Conservation (phyloP, 2,113 vertebrate genomes). For the Nothobranchius kuhntae region DNA sequence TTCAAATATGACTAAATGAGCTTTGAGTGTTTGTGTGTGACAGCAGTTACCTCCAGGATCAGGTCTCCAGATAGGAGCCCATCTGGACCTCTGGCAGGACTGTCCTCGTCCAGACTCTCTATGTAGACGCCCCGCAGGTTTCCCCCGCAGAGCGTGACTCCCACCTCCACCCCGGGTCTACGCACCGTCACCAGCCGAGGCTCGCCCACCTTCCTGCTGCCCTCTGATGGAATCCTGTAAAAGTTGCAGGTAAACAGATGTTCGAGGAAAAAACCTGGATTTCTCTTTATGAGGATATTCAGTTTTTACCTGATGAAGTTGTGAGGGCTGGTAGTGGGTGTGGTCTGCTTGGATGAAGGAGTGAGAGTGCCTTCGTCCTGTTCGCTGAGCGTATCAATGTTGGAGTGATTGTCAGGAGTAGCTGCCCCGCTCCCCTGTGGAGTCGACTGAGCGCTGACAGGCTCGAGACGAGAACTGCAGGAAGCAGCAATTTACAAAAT, state of each 20-base stretch:
- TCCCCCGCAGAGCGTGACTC: conserved; percentile 92
- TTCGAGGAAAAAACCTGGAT: not conserved
- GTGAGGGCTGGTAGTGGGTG: conserved; percentile 87
- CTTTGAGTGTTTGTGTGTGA: not conserved
- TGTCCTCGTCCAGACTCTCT: conserved; percentile 92
- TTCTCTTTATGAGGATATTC: not conserved
- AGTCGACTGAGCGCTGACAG: conserved; percentile 84
- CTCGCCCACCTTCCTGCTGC: conserved; percentile 82
- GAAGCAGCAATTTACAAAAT: not conserved
- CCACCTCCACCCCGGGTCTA: conserved; percentile 90
- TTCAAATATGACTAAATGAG: not conserved
- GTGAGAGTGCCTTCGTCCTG: conserved; percentile 96
- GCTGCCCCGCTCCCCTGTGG: conserved; percentile 86
- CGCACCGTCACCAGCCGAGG: conserved; percentile 84
- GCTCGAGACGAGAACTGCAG: conserved; percentile 89
- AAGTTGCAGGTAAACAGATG: not conserved
- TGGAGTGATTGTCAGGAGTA: conserved; percentile 90
- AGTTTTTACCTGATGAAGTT: conserved; percentile 83
- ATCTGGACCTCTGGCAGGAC: conserved; percentile 86
- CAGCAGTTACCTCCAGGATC: conserved; percentile 86
- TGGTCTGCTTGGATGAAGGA: conserved; percentile 91
- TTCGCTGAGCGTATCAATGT: conserved; percentile 93
- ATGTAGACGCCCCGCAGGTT: conserved; percentile 94
- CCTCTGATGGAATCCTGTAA: conserved; percentile 79
- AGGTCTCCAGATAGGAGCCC: conserved; percentile 89